Evolutionary conservation across 2,888 invertebrate genomes (phyloP).

Genomic region (Scotopteryx bipunctaria): DNA sequence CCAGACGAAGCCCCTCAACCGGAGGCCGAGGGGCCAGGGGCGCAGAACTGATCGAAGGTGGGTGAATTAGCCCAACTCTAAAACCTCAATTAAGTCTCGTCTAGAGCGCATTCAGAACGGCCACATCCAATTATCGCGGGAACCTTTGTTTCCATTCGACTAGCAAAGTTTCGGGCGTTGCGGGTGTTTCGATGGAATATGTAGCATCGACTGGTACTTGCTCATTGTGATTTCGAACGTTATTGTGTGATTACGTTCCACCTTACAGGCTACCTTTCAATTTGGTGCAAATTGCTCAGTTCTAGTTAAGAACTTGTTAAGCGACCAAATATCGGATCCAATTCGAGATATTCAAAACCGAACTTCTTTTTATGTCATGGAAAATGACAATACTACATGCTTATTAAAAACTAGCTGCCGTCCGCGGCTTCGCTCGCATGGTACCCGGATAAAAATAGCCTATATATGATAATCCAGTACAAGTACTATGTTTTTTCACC

Average conservation of each 20-base stretch:
- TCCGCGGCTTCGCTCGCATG: no score
- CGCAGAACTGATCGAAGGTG: conserved; percentile 74
- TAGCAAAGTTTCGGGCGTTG: conserved; percentile 44
- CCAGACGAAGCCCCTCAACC: conserved; percentile 69
- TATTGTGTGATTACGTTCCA: conserved; percentile 44
- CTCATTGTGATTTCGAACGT: conserved; percentile 45
- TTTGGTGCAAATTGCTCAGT: conserved; percentile 26
- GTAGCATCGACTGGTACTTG: conserved; percentile 45
- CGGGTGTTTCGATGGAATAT: conserved; percentile 54
- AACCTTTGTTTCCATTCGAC: conserved; percentile 74
- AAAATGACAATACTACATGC: no score
- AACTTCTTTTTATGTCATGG: no score
- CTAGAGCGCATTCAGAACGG: conserved; percentile 79
- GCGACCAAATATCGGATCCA: conserved; percentile 9
- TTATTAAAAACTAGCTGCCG: no score
- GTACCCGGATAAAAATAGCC: no score
- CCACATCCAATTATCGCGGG: conserved; percentile 81
- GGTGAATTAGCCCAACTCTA: conserved; percentile 81
- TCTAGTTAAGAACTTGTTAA: conserved; percentile 17
- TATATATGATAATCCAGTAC: no score
- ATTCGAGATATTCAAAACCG: background rate
- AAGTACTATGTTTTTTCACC: no score
- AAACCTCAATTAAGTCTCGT: conserved; percentile 84
- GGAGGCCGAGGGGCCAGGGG: conserved; percentile 49
- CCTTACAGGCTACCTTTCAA: conserved; percentile 37